A percentile compares a stretch with the other conserved stretches of the same genome.
Conservation (phyloP, 1,140 invertebrate species). For the Nilaparvata lugens region DNA sequence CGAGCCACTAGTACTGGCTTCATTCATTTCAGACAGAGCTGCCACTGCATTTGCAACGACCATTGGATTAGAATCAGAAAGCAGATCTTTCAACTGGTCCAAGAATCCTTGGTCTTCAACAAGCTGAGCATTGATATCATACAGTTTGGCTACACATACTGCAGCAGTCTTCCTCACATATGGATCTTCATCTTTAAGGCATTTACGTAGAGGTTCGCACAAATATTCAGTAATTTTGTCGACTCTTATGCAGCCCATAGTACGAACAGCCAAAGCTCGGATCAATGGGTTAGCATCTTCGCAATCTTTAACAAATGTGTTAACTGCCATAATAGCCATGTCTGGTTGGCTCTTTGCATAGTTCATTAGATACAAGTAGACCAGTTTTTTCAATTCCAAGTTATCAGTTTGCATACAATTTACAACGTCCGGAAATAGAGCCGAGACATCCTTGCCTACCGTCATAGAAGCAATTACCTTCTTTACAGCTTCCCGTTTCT, state of each 20-base stretch:
- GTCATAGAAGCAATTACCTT: slow-evolving; percentile 99
- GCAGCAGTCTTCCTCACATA: slow-evolving; percentile 99
- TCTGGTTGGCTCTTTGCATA: slow-evolving; percentile 99
- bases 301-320: slow-evolving; percentile 99
- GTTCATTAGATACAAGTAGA: slow-evolving; percentile 99
- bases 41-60: slow-evolving; percentile 99
- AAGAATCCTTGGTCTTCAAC: slow-evolving; percentile 98
- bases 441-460: slow-evolving; percentile 92
- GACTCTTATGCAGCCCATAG: slow-evolving; percentile 99
- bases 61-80: slow-evolving; percentile 99
- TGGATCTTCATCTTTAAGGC: slow-evolving; percentile 98
- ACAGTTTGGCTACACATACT: slow-evolving; percentile 97
- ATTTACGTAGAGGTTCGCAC: slow-evolving; percentile 96
- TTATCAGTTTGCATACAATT: slow-evolving; percentile 99
- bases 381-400: slow-evolving; percentile 97
- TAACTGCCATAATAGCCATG: slow-evolving; percentile 99
- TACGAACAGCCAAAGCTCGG: slow-evolving; percentile 93
- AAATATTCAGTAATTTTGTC: slow-evolving; percentile 99
- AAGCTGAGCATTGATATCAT: slow-evolving; percentile 96
- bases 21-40: slow-evolving; percentile 96
- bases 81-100: slow-evolving; percentile 91
- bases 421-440: slow-evolving; percentile 97
- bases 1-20: slow-evolving; percentile 85
- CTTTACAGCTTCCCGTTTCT: slow-evolving; percentile 99
- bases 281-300: slow-evolving; percentile 99